Evolutionary conservation across 1,140 invertebrate species (phyloP), one percentile per base, ranked within the genome.

Genomic region (Penaeus japonicus): DNA sequence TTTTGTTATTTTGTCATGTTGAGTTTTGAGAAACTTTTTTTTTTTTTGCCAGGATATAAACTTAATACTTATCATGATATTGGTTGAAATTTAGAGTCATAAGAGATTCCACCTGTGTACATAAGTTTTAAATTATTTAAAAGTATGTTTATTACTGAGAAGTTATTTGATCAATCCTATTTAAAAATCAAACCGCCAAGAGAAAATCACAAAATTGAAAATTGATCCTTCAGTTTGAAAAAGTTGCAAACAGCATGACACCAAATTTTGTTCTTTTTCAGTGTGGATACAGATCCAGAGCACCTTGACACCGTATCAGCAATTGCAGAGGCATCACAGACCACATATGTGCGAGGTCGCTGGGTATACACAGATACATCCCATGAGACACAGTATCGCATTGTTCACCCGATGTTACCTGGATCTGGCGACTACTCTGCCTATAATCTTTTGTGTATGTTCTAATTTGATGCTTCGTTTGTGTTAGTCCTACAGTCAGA

Each of bases 401-500:
- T 97, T 90, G 95, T 96, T 70, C 95, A 95, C 20, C 95, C 96
- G 24, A 95, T 94, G 17, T 92, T 97, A 87, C 96, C 96, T 47
- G 94, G 94, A 7, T 95, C 95, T 87, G 96, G 96, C 35, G 96
- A 97, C 92, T 97, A 96, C 91, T 95, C 95, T 57, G 94, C 95
- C 80, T 96, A 96, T 91, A 94, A 94, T 92, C 93, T 95, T 91
- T 96, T 95, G 95, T 94, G 95, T 96, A 47, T 47, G 47, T 47
- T 15, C 10, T 7, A 47, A 47, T 47, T 47, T 4, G 10, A 7
- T 15, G 1, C 10, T 47, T 12, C 0, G 35, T 39, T 39, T 39
- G 91, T 91, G 65, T 87, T 47, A 27, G 83, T 47, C 27, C 24
- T 57, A 75, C 75, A 59, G 24, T 54, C 5, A 20, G n/a, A 20